These are phyloP conservation scores for Telmatherina bonti DNA, from an alignment of 2,797 vertebrate species.

Conservation along the genomic window DNA sequence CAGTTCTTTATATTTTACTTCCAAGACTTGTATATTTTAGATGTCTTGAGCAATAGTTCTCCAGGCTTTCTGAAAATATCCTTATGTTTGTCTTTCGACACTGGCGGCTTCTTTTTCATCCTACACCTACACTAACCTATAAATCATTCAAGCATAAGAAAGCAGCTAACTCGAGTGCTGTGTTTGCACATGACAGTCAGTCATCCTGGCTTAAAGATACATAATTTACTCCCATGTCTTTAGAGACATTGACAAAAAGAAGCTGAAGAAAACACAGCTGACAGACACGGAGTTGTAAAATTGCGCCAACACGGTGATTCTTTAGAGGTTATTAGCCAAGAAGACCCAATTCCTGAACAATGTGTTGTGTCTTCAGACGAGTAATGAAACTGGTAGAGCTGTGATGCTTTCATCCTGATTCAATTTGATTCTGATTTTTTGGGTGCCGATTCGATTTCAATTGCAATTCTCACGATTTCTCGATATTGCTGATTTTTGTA, in stretches of 20 bases:
- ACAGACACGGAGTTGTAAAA: neutral
- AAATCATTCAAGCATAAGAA: neutral
- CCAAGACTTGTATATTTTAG: neutral
- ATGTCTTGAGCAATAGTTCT: neutral
- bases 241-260: neutral
- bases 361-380: neutral
- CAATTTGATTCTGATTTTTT: too few species aligned
- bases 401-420: too few species aligned
- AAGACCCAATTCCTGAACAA: neutral
- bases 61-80: neutral
- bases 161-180: neutral
- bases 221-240: neutral
- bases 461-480: too few species aligned
- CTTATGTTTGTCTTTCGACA: neutral
- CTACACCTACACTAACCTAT: neutral
- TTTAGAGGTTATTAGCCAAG: neutral
- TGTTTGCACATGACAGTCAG: neutral
- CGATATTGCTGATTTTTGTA: too few species aligned
- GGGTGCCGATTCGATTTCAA: too few species aligned
- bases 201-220: neutral
- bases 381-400: neutral
- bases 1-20: neutral
- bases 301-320: neutral
- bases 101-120: neutral
- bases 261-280: neutral